phyloP scores from a whole-genome alignment of 37 sponge, comb jelly and placozoan genomes.

The Oopsacas minuta region DNA sequence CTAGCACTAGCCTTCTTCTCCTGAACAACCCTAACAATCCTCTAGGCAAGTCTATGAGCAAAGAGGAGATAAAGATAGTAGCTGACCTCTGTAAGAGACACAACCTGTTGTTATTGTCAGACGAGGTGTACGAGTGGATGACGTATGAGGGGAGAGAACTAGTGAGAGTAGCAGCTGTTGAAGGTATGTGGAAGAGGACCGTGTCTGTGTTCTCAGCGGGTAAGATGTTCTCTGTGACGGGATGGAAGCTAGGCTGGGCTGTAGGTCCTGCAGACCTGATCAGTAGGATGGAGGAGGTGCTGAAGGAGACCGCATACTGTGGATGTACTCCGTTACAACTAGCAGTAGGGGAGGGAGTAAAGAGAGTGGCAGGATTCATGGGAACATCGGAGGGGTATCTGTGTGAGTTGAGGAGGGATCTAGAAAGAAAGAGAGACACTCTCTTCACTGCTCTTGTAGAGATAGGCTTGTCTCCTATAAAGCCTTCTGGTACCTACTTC shows the following conservation, averaged over 20 bases:
- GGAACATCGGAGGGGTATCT: neutral
- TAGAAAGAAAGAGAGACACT: neutral
- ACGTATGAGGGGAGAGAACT: conserved; percentile 55
- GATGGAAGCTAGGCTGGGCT: conserved; percentile 96
- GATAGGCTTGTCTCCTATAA: neutral
- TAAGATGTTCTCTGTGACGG: conserved; percentile 90
- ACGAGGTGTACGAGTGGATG: conserved; percentile 98
- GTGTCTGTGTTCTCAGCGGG: conserved; percentile 91
- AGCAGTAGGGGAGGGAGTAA: neutral
- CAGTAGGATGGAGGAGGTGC: conserved; percentile 39
- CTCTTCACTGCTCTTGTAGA: neutral
- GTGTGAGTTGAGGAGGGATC: neutral
- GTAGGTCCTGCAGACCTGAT: conserved; percentile 70
- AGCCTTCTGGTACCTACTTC: neutral
- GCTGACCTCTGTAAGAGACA: conserved; percentile 77
- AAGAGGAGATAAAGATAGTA: conserved; percentile 68
- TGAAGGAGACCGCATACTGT: conserved; percentile 39
- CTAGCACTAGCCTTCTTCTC: neutral
- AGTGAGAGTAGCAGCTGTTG: conserved; percentile 69
- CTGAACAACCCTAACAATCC: conserved; percentile 17
- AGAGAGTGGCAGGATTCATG: neutral
- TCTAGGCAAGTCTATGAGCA: neutral
- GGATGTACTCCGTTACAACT: conserved; percentile 59
- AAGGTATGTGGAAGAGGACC: conserved; percentile 97
- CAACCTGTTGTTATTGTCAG: conserved; percentile 79